These are phyloP conservation scores for Clarias platycephalus DNA, from an alignment of 2,797 vertebrate species.

Conservation along the genomic window DNA sequence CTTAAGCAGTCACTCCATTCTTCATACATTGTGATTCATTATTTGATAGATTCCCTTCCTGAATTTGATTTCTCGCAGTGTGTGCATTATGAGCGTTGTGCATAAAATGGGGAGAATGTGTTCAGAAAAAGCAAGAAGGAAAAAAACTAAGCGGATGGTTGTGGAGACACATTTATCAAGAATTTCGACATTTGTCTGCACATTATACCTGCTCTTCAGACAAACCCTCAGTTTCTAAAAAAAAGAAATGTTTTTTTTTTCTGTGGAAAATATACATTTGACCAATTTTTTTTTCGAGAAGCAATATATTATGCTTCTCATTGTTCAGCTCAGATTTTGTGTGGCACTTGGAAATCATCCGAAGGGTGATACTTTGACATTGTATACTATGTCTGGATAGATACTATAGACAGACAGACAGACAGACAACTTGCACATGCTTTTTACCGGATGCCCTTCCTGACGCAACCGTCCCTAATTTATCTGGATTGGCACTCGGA, in stretches of 20 bases:
- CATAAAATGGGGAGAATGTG: background rate
- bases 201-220: conserved; percentile 15
- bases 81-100: conserved; percentile 24
- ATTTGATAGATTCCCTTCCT: conserved; percentile 13
- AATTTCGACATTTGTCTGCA: conserved; percentile 19
- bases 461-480: too few relatives aligned
- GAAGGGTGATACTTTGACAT: background rate
- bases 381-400: background rate
- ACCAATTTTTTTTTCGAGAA: background rate
- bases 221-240: background rate
- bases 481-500: too few relatives aligned
- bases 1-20: conserved; percentile 8
- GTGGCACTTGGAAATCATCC: background rate
- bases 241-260: background rate
- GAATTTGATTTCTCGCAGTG: background rate
- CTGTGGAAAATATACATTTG: background rate
- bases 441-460: too few relatives aligned
- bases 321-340: background rate
- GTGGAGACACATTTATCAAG: conserved; percentile 26
- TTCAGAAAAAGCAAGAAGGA: background rate
- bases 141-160: conserved; percentile 14
- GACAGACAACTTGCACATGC: too few relatives aligned
- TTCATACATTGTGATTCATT: conserved; percentile 23
- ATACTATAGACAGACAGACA: too few relatives aligned
- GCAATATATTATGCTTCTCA: background rate